Base-by-base conservation (phyloP, 1,140 invertebrate genomes). In the Agraylea sexmaculata region DNA sequence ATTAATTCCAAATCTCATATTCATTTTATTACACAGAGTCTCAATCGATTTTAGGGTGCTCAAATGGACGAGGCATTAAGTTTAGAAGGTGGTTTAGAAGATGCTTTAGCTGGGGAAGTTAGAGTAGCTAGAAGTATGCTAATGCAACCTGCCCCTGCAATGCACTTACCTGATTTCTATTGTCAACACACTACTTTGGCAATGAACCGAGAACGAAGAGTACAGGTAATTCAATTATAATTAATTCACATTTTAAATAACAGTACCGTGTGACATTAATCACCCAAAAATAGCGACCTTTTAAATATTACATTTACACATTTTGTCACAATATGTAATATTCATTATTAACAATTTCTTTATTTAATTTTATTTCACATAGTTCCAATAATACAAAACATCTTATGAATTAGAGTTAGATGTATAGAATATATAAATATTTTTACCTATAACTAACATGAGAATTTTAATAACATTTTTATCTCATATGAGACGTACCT, bases 181-280 rank as follows among this genome's bases (percentile, higher is more conserved):
- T 89, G 89, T 43, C 90, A 96, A 62, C 89, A 95, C 62, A 78
- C 85, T 36, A 88, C 86, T 1, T 74, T 93, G 46, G 82, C 83
- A 10, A 94, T 96, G 90, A 92, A 94, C 57, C 70, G 77, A 37
- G 90, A 93, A 52, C 64, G 90, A 34, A 69, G 90, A 51, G 87
- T 85, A 67, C 77, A 85, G 59, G 78, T 78, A 57, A 44, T 47
- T 47, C 5, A 37, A 11, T 11, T 25, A 13, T 33, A 43, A 2
- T 22, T 23, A 3, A n/a, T n/a, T n/a, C n/a, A n/a, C n/a, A n/a
- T n/a, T n/a, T n/a, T n/a, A n/a, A n/a, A n/a, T n/a, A n/a, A n/a
- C n/a, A n/a, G n/a, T n/a, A n/a, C n/a, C n/a, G n/a, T n/a, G n/a
- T n/a, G n/a, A n/a, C n/a, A n/a, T n/a, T n/a, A n/a, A n/a, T n/a